phyloP scores from a whole-genome alignment of 2,113 vertebrate genomes.

The Syngnathus typhle region DNA sequence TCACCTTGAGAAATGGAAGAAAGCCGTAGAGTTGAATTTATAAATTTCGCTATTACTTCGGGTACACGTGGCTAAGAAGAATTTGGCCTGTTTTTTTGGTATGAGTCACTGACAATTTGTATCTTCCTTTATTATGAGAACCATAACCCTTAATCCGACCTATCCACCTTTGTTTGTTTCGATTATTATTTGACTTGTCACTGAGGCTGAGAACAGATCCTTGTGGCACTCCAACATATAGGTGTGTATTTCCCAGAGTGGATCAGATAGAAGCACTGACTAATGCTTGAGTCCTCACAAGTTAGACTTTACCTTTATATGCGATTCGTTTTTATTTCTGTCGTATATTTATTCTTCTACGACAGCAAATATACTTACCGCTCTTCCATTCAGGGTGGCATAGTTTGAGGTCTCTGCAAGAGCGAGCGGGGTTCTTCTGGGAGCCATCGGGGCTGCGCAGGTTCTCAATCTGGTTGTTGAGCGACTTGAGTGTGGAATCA shows the following conservation, averaged over 20 bases:
- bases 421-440: conserved; percentile 91
- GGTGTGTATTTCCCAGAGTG: background rate
- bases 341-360: background rate
- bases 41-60: background rate
- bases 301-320: background rate
- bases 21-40: background rate
- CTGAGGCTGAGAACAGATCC: background rate
- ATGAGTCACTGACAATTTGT: background rate
- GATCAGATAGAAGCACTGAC: background rate
- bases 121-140: background rate
- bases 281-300: background rate
- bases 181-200: background rate
- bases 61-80: background rate
- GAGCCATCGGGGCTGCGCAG: conserved; percentile 88
- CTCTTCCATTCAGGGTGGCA: conserved; percentile 95
- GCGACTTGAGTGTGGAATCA: conserved; percentile 87
- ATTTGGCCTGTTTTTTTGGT: background rate
- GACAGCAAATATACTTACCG: conserved; percentile 68
- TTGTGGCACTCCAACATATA: background rate
- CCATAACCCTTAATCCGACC: background rate
- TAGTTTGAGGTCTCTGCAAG: conserved; percentile 91
- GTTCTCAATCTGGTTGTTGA: conserved; percentile 94
- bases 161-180: background rate
- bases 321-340: background rate
- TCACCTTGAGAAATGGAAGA: conserved; percentile 70